phyloP scores from a whole-genome alignment of 2,888 invertebrate species.

The Hyalella azteca region DNA sequence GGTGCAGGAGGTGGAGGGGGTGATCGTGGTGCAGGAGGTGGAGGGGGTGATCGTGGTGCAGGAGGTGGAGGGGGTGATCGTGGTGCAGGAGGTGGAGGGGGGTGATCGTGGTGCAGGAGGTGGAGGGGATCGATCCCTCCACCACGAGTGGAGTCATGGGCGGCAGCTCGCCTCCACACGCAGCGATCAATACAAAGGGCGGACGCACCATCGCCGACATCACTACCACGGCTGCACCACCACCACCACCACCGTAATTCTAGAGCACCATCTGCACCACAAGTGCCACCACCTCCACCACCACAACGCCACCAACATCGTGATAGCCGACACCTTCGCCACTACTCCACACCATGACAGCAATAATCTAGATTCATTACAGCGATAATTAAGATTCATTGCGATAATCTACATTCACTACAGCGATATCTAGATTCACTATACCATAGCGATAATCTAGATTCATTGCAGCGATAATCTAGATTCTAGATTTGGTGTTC shows the following conservation, averaged over 20 bases:
- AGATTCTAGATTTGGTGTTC: no score
- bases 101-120: conserved; percentile 3
- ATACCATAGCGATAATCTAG: not conserved
- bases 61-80: not conserved
- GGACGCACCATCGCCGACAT: not conserved
- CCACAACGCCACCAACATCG: not conserved
- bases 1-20: not conserved
- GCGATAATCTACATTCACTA: no score
- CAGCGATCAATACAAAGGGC: conserved; percentile 11
- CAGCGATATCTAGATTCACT: no score
- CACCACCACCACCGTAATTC: conserved; percentile 9
- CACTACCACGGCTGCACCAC: not conserved
- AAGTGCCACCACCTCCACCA: not conserved
- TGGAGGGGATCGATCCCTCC: not conserved
- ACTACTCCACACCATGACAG: not conserved
- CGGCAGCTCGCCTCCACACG: conserved; percentile 12
- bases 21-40: not conserved
- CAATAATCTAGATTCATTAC: not conserved
- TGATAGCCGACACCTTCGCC: not conserved
- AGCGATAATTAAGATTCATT: no score
- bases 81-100: not conserved
- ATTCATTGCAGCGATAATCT: not conserved
- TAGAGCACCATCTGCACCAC: not conserved
- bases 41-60: not conserved
- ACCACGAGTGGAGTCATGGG: no score